Evolutionary conservation across 92 coral and sea anemone species (phyloP).

Genomic region (Epizoanthus fatuus): DNA sequence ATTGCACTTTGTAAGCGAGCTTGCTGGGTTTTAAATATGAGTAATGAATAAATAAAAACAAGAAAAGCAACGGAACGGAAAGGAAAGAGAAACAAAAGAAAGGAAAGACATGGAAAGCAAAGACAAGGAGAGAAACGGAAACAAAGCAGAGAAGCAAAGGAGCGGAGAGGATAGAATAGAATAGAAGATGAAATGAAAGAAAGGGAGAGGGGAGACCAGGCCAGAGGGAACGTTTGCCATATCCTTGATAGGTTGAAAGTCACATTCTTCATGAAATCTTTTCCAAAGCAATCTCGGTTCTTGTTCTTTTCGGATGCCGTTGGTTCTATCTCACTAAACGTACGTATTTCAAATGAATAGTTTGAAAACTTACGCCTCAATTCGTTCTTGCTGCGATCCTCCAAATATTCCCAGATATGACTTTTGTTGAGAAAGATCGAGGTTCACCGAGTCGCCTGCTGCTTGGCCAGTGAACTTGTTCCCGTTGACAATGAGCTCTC

Average conservation of each 20-base stretch:
- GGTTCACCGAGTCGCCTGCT: neutral
- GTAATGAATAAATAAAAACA: too few relatives aligned
- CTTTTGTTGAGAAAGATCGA: constrained; percentile 9
- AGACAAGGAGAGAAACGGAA: neutral
- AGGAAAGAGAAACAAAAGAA: too few relatives aligned
- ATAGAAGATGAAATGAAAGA: neutral
- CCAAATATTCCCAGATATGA: constrained; percentile 34
- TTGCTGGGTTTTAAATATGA: too few relatives aligned
- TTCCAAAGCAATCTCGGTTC: too few relatives aligned
- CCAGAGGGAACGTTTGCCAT: neutral
- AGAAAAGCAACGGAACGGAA: too few relatives aligned
- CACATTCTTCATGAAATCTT: too few relatives aligned
- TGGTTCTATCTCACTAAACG: neutral
- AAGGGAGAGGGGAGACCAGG: neutral
- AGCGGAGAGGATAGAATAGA: neutral
- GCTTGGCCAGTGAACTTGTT: constrained; percentile 23
- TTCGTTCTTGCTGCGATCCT: constrained; percentile 13
- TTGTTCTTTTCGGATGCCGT: too few relatives aligned
- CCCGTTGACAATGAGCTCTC: constrained; percentile 22
- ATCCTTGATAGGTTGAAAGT: neutral
- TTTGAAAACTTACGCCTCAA: constrained; percentile 15
- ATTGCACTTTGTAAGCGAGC: too few relatives aligned
- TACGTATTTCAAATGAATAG: too few relatives aligned
- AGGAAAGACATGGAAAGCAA: neutral
- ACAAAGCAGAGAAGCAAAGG: neutral